Conservation (phyloP, 1,140 invertebrate genomes). For the Ooceraea biroi region DNA sequence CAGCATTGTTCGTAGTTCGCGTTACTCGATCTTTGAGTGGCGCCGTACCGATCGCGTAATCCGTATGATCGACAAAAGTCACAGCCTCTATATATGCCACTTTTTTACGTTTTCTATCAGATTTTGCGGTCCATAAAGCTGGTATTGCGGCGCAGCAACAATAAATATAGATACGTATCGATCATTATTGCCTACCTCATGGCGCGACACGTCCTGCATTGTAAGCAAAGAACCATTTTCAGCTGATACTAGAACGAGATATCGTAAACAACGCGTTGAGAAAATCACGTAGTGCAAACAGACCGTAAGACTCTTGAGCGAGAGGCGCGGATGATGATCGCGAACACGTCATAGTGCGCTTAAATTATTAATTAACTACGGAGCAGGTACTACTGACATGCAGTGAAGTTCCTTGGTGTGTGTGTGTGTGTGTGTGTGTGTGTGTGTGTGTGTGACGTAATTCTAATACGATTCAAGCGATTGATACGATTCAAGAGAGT, state of each 20-base stretch:
- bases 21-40: constrained; percentile 1
- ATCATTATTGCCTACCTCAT: background rate
- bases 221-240: background rate
- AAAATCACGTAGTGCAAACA: constrained; percentile 19
- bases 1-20: constrained; percentile 22
- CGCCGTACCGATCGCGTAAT: background rate
- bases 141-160: background rate
- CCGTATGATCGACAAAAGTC: constrained; percentile 13
- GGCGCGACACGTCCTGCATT: background rate
- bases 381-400: constrained; percentile 40
- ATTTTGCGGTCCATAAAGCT: constrained; percentile 1
- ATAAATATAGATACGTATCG: constrained; percentile 27
- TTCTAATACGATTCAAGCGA: constrained; percentile 13
- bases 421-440: background rate
- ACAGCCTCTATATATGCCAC: background rate
- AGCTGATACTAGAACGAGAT: constrained; percentile 1
- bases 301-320: background rate
- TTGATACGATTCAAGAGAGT: constrained; percentile 15
- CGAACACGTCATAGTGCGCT: constrained; percentile 40
- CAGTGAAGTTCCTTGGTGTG: constrained; percentile 31
- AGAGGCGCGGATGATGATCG: constrained; percentile 6
- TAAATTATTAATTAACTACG: constrained; percentile 44
- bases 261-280: constrained; percentile 9
- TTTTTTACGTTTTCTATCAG: background rate
- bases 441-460: background rate